phyloP scores from a whole-genome alignment of 2,888 invertebrate genomes.

The Ophion ellenae region DNA sequence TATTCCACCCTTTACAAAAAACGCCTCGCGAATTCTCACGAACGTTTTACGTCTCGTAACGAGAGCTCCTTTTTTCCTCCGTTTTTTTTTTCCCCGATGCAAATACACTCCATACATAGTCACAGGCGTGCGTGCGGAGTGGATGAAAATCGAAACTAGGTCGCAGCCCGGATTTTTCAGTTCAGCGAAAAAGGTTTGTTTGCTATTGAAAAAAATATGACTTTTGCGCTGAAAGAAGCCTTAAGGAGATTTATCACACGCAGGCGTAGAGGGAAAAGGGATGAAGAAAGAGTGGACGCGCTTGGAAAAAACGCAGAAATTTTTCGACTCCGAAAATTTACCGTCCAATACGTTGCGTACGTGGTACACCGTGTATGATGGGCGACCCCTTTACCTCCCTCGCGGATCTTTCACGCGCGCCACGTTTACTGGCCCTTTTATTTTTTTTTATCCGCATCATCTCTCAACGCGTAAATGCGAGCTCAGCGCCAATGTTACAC shows the following conservation, averaged over 20 bases:
- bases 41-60: no score
- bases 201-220: neutral
- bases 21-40: no score
- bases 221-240: neutral
- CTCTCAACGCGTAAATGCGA: constrained; percentile 48
- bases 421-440: constrained; percentile 32
- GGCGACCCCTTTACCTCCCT: constrained; percentile 12
- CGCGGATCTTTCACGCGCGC: constrained; percentile 21
- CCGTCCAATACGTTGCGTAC: constrained; percentile 30
- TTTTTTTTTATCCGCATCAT: constrained; percentile 53
- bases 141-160: neutral
- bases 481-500: constrained; percentile 29
- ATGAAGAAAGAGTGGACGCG: neutral
- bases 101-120: no score
- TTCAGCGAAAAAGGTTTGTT: neutral
- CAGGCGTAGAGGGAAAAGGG: neutral
- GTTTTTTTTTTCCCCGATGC: no score
- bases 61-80: no score
- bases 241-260: neutral
- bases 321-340: constrained; percentile 23
- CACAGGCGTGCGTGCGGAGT: neutral
- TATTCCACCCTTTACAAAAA: no score
- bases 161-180: neutral
- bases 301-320: neutral
- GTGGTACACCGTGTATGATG: constrained; percentile 11